Base-by-base conservation (phyloP, 2,797 vertebrate species). In the Myripristis jacobus region DNA sequence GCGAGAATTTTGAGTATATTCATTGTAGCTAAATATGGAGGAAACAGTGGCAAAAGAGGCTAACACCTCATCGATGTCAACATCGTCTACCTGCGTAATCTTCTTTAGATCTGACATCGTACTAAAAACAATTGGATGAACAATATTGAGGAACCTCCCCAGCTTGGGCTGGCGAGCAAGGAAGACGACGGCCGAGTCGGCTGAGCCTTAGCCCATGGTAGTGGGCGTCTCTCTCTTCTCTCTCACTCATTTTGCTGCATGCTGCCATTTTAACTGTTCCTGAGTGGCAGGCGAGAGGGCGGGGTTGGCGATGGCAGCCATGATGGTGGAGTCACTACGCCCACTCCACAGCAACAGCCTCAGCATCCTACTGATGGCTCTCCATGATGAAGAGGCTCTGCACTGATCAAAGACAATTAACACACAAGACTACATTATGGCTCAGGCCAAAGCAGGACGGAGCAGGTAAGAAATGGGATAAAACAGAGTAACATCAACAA, bases 201-300 rank as follows among this genome's bases (percentile, higher is more conserved):
- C 81, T 77, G 80, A 65, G 82, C 81, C 85, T 73, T 38, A 63
- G 46, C 73, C 83, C 62, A 53, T 75, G 55, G 83, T 54, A 68
- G 91, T 87, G 83, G 84, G 89, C 82, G 87, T 89, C 81, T 73
- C 68, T 63, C 74, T 84, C 82, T 15, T 75, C 83, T 77, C 80
- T 80, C 86, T 91, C 88, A 87, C 83, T 91, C 90, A 89, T 84
- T 84, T 59, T 66, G 79, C 82, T 87, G 84, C 89, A 54, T 84
- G 57, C 89, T 91, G 27, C 84, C 86, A 91, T 88, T 92, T 92
- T 90, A 87, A 86, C 87, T 85, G 82, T 71, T 90, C 78, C 83
- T 83, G 75, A 83, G 82, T 90, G 89, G 89, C 87, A 87, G 87
- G 82, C 82, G 48, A 84, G 85, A 89, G 82, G 91, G 92, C 81